A percentile compares a stretch with the other conserved stretches of the same genome.
phyloP scores from a whole-genome alignment of 2,113 vertebrate genomes.

The Sigmodon hispidus region DNA sequence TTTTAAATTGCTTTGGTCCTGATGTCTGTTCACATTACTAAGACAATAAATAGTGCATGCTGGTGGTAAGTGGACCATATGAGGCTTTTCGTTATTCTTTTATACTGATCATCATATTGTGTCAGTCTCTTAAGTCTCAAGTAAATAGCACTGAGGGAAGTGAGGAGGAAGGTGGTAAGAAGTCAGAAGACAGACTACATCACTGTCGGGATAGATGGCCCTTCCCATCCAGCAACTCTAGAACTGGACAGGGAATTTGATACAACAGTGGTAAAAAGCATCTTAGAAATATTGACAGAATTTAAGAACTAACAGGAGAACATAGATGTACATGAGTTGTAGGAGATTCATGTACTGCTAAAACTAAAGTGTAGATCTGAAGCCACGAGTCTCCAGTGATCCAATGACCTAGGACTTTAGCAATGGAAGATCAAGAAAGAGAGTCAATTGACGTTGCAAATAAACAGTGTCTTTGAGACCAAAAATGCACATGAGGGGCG shows the following conservation, averaged over 20 bases:
- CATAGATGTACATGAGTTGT: background rate
- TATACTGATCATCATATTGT: background rate
- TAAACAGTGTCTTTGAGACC: background rate
- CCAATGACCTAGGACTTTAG: background rate
- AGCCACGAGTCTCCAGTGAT: too few relatives aligned
- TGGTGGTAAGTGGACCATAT: background rate
- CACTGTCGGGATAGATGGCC: fast-evolving
- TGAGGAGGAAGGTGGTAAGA: fast-evolving
- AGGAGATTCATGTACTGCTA: background rate
- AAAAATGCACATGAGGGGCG: background rate
- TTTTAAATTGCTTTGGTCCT: background rate
- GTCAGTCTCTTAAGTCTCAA: background rate
- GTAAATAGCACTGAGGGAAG: background rate
- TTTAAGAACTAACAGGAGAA: background rate
- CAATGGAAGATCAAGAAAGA: background rate
- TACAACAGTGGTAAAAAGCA: background rate
- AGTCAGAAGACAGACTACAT: fast-evolving
- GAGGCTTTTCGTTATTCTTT: background rate
- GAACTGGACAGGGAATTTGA: background rate
- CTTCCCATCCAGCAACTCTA: background rate
- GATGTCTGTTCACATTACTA: background rate
- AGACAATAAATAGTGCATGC: background rate
- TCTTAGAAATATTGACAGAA: background rate
- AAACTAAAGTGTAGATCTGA: background rate
- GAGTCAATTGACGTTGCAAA: background rate